phyloP scores from a whole-genome alignment of 2,113 vertebrate species.

The Leptosomus discolor region DNA sequence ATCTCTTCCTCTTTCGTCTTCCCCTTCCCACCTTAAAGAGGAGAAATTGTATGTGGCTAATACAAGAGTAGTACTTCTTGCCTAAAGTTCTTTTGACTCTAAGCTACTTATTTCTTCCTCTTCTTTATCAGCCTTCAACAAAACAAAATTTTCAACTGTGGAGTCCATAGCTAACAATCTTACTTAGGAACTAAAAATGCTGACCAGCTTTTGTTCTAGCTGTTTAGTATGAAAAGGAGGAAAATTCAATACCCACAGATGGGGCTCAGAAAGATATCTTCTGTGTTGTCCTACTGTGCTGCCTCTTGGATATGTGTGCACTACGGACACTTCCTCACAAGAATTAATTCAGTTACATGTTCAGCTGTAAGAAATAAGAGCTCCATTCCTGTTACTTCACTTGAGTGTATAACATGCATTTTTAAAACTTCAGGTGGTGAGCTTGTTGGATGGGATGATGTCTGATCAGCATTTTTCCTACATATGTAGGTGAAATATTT shows the following conservation, averaged over 20 bases:
- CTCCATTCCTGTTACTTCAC: not conserved
- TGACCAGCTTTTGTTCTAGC: not conserved
- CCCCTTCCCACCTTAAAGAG: not conserved
- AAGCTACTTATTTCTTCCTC: not conserved
- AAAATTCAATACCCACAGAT: not conserved
- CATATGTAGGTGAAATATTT: not conserved
- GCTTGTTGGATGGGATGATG: not conserved
- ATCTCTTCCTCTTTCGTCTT: not conserved
- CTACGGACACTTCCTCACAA: not conserved
- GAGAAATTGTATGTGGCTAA: not conserved
- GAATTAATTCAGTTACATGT: not conserved
- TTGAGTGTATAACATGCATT: not conserved
- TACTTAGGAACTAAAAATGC: not conserved
- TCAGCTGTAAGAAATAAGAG: not conserved
- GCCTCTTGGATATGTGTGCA: not conserved
- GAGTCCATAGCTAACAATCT: not conserved
- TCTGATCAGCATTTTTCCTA: not conserved
- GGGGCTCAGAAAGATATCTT: not conserved
- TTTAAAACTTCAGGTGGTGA: not conserved
- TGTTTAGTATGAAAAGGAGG: not conserved
- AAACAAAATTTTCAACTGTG: not conserved
- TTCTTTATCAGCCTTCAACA: not conserved
- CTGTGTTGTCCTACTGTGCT: not conserved
- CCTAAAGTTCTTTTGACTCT: not conserved
- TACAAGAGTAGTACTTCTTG: not conserved